Percentiles rank a stretch among this genome's conserved stretches.
These are phyloP conservation scores for Mayetiola destructor DNA, from an alignment of 2,888 invertebrate genomes.

Conservation along the genomic window DNA sequence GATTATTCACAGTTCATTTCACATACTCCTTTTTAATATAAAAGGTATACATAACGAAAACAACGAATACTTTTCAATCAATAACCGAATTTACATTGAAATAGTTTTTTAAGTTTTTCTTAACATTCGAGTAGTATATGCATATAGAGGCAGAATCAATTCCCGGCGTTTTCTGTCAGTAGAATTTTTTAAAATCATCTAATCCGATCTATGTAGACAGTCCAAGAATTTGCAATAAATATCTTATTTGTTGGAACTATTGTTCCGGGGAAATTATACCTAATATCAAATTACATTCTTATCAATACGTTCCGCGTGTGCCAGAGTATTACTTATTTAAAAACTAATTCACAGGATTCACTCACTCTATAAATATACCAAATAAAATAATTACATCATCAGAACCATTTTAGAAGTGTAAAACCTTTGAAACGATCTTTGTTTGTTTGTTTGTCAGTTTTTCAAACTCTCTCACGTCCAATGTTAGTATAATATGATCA, in stretches of 20 bases:
- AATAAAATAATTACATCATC: background rate
- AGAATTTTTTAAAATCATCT: background rate
- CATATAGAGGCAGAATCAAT: too few species aligned
- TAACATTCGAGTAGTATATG: background rate
- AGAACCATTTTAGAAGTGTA: background rate
- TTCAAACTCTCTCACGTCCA: too few species aligned
- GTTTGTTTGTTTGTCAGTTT: too few species aligned
- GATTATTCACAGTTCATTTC: conserved; percentile 6
- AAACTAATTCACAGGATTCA: background rate
- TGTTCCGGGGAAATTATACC: too few species aligned
- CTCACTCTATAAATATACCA: background rate
- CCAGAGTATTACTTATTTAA: background rate
- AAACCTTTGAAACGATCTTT: too few species aligned
- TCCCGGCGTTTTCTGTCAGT: background rate
- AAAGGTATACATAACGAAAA: conserved; percentile 2
- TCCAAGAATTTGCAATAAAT: too few species aligned
- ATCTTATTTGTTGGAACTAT: too few species aligned
- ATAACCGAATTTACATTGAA: background rate
- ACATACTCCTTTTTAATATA: conserved; percentile 11
- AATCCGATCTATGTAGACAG: background rate
- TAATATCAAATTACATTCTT: too few species aligned
- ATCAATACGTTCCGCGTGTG: background rate
- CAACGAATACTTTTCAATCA: background rate
- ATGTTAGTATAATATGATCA: too few species aligned
- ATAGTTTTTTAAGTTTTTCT: background rate